Evolutionary conservation across 2,797 vertebrate species (phyloP).

Genomic region (Caiman crocodilus): DNA sequence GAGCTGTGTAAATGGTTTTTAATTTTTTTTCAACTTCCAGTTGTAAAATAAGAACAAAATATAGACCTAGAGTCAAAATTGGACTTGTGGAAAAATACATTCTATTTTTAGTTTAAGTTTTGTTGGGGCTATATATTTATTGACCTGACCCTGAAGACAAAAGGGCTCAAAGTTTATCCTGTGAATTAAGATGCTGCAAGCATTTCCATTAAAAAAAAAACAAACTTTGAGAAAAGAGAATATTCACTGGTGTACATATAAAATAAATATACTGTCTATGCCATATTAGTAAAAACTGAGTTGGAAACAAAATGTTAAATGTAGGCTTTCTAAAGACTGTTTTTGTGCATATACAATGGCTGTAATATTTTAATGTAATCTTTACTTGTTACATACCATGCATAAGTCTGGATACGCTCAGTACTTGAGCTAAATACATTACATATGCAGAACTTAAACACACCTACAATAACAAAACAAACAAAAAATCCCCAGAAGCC

Average conservation of each 20-base stretch:
- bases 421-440: background rate
- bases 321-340: background rate
- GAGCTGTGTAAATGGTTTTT: background rate
- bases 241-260: background rate
- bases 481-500: constrained; percentile 58
- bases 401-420: background rate
- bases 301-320: background rate
- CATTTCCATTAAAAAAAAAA: background rate
- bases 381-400: background rate
- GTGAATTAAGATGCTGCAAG: rapidly evolving
- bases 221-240: background rate
- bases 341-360: background rate
- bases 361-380: background rate
- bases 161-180: background rate
- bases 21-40: background rate
- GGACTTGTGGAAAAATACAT: too few species aligned
- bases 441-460: background rate
- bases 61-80: background rate
- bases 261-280: background rate
- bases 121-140: background rate
- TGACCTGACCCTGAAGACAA: background rate
- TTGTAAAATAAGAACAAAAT: background rate
- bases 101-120: background rate
- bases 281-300: background rate
- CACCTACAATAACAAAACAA: constrained; percentile 39